Percentiles rank a stretch among this genome's conserved stretches.
These are phyloP conservation scores for Morpho achilles DNA, from an alignment of 2,888 invertebrate species.

Conservation along the genomic window DNA sequence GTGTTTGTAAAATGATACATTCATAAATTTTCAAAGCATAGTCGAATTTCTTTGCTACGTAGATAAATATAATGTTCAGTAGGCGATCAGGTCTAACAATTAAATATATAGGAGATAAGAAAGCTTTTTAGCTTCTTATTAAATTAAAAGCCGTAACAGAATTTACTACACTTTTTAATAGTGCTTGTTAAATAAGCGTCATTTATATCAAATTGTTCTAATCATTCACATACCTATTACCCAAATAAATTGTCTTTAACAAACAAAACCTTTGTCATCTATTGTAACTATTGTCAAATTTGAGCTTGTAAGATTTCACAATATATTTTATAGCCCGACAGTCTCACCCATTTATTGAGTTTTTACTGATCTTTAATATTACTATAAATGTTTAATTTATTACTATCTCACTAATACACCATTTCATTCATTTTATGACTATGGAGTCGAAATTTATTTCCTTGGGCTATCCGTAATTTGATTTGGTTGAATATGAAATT, in stretches of 20 bases:
- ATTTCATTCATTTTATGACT: slow-evolving; percentile 68
- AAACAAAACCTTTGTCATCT: slow-evolving; percentile 13
- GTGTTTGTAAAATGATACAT: slow-evolving; percentile 9
- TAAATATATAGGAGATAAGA: too few species aligned
- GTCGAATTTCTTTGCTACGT: background rate
- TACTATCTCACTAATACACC: slow-evolving; percentile 58
- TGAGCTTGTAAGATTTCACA: slow-evolving; percentile 42
- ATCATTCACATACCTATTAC: too few species aligned
- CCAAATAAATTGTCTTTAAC: background rate
- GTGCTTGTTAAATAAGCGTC: too few species aligned
- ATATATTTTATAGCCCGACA: slow-evolving; percentile 43
- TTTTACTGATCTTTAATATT: slow-evolving; percentile 69
- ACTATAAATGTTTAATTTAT: slow-evolving; percentile 72
- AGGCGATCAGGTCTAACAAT: too few species aligned
- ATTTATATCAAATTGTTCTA: too few species aligned
- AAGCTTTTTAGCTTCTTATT: too few species aligned
- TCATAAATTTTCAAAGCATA: slow-evolving; percentile 9
- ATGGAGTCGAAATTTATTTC: slow-evolving; percentile 59
- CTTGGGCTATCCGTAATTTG: slow-evolving; percentile 58
- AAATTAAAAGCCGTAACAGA: too few species aligned
- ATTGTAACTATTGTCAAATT: slow-evolving; percentile 21
- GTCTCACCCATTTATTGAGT: slow-evolving; percentile 55
- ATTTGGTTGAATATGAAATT: slow-evolving; percentile 62
- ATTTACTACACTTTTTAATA: too few species aligned
- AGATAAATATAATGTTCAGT: too few species aligned